Evolutionary conservation across 2,113 vertebrate genomes (phyloP), one percentile per base, ranked within the genome.

Genomic region (Gymnogyps californianus): DNA sequence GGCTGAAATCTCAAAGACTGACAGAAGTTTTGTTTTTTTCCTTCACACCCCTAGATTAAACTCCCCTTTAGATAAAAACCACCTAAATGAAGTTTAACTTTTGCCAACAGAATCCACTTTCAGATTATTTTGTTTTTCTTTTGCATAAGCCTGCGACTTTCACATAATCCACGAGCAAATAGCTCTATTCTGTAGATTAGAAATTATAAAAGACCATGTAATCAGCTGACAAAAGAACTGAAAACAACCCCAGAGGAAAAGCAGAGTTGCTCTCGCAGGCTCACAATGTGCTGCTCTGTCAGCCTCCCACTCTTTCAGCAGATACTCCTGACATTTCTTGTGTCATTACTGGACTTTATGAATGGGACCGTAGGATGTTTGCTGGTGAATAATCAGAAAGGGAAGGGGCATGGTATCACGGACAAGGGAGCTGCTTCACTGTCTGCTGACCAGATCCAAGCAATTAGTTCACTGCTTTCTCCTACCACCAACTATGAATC

Each of bases 191-290:
- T 97, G 96, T 98, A 96, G 97, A 97, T 97, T 98, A 98, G 96
- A 98, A 98, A 98, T 98, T 98, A 98, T 98, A 99, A 99, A 98
- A 98, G 98, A 98, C 97, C 98, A 97, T 98, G 98, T 99, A 99
- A 99, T 99, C 98, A 98, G 97, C 97, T 96, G 97, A 99, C 98
- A 99, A 99, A 98, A 98, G 97, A 97, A 97, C 96, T 91, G 97
- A 98, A 98, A 98, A 98, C 98, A 98, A 98, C 96, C 97, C 97
- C 97, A 95, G 97, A 98, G 98, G 97, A 98, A 97, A 98, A 2
- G 66, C 96, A 95, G 93, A 96, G 96, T 96, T 93, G 96, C 96
- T 96, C 94, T 86, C 61, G 83, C 95, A 69, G 96, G 97, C 97
- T 97, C 97, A 98, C 98, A 98, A 98, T 98, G 97, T 92, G 46